Conservation (phyloP, 2,888 invertebrate species). For the Petrophora chlorosata region DNA sequence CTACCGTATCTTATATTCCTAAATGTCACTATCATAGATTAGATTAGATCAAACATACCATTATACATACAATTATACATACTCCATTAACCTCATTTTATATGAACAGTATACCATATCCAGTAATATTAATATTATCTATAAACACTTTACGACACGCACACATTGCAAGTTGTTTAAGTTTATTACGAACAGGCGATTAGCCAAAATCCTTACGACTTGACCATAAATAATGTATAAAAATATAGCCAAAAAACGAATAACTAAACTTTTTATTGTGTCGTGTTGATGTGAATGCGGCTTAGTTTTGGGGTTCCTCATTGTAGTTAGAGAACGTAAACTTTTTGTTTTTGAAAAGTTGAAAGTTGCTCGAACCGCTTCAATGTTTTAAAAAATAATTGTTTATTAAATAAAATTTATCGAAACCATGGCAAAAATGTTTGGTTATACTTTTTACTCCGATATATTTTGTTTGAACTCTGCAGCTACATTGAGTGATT, state of each 20-base stretch:
- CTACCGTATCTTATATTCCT: too few species aligned
- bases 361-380: too few species aligned
- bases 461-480: too few species aligned
- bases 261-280: slow-evolving; percentile 69
- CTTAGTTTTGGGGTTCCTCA: slow-evolving; percentile 51
- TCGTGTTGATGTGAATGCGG: slow-evolving; percentile 52
- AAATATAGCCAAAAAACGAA: slow-evolving; percentile 57
- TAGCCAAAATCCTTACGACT: slow-evolving; percentile 68
- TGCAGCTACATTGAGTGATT: too few species aligned
- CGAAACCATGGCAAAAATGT: too few species aligned
- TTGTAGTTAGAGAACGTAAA: background rate
- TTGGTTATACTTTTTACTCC: too few species aligned
- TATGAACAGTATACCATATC: slow-evolving; percentile 4
- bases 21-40: too few species aligned
- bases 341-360: too few species aligned
- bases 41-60: background rate
- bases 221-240: slow-evolving; percentile 68
- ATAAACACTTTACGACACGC: slow-evolving; percentile 64
- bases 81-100: slow-evolving; percentile 18
- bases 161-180: slow-evolving; percentile 55
- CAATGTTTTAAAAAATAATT: too few species aligned
- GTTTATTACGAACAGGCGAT: slow-evolving; percentile 63
- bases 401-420: too few species aligned
- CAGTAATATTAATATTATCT: slow-evolving; percentile 39
- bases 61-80: slow-evolving; percentile 1